Evolutionary conservation across 2,797 vertebrate genomes (phyloP).

Genomic region (Poecilia picta): DNA sequence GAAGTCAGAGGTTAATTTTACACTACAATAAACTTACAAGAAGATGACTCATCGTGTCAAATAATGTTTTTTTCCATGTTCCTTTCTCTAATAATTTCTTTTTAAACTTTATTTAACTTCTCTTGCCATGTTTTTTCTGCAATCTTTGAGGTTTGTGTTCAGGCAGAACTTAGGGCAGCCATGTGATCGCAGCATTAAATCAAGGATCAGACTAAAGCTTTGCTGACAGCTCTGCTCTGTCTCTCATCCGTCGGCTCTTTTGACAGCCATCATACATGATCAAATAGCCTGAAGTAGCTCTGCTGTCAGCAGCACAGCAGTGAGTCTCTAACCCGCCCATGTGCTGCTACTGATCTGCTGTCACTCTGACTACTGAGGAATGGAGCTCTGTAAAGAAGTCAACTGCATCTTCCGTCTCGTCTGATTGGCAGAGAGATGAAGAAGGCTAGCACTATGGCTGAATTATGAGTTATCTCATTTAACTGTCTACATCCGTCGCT

Average conservation of each 20-base stretch:
- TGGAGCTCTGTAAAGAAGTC: neutral
- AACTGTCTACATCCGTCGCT: no score
- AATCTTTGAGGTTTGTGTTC: conserved; percentile 7
- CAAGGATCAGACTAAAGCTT: neutral
- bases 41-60: neutral
- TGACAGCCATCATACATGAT: neutral
- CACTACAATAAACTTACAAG: neutral
- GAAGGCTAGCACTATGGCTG: no score
- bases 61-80: neutral
- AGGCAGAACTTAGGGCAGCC: conserved; percentile 1
- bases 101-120: neutral
- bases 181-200: neutral
- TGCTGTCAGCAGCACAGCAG: conserved; percentile 12
- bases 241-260: neutral
- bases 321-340: neutral
- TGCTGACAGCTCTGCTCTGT: neutral
- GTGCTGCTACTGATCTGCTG: neutral
- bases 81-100: neutral
- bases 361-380: neutral
- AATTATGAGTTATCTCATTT: no score
- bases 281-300: neutral
- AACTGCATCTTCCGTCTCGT: neutral
- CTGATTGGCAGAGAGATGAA: no score
- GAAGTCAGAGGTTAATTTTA: neutral
- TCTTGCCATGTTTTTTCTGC: neutral